phyloP scores from a whole-genome alignment of 2,113 vertebrate species.

The Microcebus murinus region DNA sequence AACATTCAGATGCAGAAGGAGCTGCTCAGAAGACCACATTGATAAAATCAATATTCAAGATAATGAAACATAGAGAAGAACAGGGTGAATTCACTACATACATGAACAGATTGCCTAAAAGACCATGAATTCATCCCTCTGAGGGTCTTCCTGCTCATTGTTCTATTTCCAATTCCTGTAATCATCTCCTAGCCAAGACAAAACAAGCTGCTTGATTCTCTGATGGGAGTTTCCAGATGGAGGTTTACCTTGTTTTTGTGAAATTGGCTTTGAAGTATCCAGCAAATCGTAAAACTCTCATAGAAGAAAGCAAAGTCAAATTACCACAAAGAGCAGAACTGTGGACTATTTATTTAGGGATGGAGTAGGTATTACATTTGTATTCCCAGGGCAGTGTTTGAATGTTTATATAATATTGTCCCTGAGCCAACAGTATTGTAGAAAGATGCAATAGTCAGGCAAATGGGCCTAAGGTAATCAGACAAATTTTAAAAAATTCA shows the following conservation, averaged over 20 bases:
- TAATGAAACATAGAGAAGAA: not conserved
- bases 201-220: not conserved
- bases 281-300: not conserved
- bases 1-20: not conserved
- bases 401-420: not conserved
- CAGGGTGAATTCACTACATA: not conserved
- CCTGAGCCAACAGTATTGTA: not conserved
- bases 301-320: not conserved
- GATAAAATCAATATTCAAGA: slow-evolving; percentile 18
- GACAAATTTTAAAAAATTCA: not conserved
- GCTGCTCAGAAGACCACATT: not conserved
- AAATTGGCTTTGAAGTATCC: not conserved
- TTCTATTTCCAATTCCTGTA: not conserved
- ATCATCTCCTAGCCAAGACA: not conserved
- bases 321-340: not conserved
- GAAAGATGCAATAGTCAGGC: not conserved
- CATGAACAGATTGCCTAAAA: not conserved
- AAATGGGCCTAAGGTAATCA: not conserved
- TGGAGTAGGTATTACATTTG: not conserved
- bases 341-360: not conserved
- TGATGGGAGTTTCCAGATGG: not conserved
- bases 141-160: not conserved
- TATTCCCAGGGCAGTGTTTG: not conserved
- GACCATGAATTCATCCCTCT: not conserved
- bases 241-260: not conserved